Evolutionary conservation across 2,888 invertebrate species (phyloP), one percentile per base, ranked within the genome.

Genomic region (Hydrotaea cyrtoneurina): DNA sequence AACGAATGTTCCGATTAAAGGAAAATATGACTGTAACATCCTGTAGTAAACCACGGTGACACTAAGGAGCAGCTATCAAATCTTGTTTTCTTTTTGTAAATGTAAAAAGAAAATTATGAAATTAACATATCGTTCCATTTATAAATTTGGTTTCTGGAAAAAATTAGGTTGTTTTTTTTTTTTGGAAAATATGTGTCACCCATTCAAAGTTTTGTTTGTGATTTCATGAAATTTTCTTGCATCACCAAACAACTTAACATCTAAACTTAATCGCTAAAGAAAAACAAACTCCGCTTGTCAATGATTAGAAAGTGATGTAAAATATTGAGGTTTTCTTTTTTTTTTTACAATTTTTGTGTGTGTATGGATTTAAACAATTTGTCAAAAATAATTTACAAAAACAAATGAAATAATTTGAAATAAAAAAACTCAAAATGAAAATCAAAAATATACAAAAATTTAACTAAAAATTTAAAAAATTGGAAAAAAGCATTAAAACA

Each of bases 281-380:
- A 66, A 85, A 82, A 73, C 76, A 77, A 77, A 74, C 62, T 74
- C 53, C 84, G 76, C 39, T 43, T 69, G 69, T 72, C 59, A 79
- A 85, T 62, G 69, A 73, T 73, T 84, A 53, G n/a, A 57, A 78
- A 64, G 59, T 82, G 74, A 69, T 62, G 19, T 73, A 53, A 31
- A 53, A 26, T 53, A 50, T 69, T 31, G 0, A 39, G 39, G 21
- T 71, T 0, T 17, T 85, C 87, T 88, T 88, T 88, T 88, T 71
- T 0, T 17, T 85, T 87, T 88, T 88, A 88, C 88, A 87, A 89
- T 89, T 89, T 89, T 88, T 89, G 88, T 89, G 89, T 89, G 88
- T 89, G 88, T 89, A 86, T 86, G 87, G 84, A 86, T 88, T 83
- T 86, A 79, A 85, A 86, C 76, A 76, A 69, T 71, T 69, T 23